Percentiles rank a stretch among this genome's conserved stretches.
These are phyloP conservation scores for Bombus terrestris DNA, from an alignment of 1,140 invertebrate genomes.

Conservation along the genomic window DNA sequence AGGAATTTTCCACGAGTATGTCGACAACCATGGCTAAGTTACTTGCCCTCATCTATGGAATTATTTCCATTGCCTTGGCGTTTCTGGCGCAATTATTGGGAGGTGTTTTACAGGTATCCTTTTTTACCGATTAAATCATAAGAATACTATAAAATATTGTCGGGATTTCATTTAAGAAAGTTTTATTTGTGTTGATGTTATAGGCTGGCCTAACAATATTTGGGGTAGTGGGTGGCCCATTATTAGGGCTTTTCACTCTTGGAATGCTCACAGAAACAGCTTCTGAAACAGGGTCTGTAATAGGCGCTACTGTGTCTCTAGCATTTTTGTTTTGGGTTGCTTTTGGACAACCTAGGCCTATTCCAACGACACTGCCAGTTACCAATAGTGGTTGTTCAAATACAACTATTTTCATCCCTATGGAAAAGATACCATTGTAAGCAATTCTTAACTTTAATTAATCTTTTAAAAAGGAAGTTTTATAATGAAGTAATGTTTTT, in stretches of 20 bases:
- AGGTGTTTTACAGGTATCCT: constrained; percentile 84
- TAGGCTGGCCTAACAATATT: constrained; percentile 91
- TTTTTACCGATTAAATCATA: background rate
- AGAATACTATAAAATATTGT: background rate
- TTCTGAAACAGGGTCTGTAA: constrained; percentile 87
- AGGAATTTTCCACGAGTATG: constrained; percentile 68
- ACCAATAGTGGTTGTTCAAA: constrained; percentile 57
- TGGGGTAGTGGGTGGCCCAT: constrained; percentile 90
- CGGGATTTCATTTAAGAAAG: background rate
- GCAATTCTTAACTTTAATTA: background rate
- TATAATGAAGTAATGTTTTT: background rate
- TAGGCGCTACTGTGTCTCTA: constrained; percentile 86
- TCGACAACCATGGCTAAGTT: constrained; percentile 84
- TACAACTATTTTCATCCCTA: background rate
- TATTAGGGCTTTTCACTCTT: constrained; percentile 90
- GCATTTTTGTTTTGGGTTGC: constrained; percentile 91
- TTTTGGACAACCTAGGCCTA: constrained; percentile 91
- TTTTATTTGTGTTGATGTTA: background rate
- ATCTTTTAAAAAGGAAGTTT: background rate
- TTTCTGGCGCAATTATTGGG: constrained; percentile 89
- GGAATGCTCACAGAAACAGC: constrained; percentile 88
- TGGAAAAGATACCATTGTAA: background rate
- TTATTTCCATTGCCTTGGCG: constrained; percentile 87
- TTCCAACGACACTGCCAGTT: constrained; percentile 58
- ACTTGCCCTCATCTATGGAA: constrained; percentile 87